phyloP scores from a whole-genome alignment of 2,888 invertebrate species.

The Conistra vaccinii region DNA sequence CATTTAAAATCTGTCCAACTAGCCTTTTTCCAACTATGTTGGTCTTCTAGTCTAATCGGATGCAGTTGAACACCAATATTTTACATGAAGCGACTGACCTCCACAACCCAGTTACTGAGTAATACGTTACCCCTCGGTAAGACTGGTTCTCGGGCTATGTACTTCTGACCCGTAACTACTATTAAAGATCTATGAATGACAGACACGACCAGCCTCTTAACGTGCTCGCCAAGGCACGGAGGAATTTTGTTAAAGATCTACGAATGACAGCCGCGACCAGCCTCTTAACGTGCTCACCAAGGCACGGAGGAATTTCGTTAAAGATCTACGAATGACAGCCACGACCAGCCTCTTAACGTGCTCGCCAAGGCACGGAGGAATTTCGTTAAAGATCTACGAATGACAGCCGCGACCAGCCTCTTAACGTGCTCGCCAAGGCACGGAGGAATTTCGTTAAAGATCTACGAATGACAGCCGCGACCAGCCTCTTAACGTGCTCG shows the following conservation, averaged over 20 bases:
- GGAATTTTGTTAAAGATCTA: background rate
- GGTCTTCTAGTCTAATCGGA: background rate
- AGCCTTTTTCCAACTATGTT: background rate
- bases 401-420: background rate
- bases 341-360: background rate
- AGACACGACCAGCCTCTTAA: background rate
- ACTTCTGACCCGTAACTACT: background rate
- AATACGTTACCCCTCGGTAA: background rate
- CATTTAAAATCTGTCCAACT: background rate
- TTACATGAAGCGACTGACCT: background rate
- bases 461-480: too few species aligned
- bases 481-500: background rate
- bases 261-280: too few species aligned
- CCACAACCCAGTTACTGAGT: too few species aligned
- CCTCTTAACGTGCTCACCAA: background rate
- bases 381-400: background rate
- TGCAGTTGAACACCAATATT: too few species aligned
- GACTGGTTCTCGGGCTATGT: background rate
- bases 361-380: background rate
- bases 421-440: background rate
- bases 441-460: background rate
- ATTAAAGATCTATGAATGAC: background rate
- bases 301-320: too few species aligned
- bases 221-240: background rate
- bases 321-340: background rate